Percentiles rank a stretch among this genome's conserved stretches.
phyloP scores from a whole-genome alignment of 2,113 vertebrate genomes.

The Pyrgilauda ruficollis region DNA sequence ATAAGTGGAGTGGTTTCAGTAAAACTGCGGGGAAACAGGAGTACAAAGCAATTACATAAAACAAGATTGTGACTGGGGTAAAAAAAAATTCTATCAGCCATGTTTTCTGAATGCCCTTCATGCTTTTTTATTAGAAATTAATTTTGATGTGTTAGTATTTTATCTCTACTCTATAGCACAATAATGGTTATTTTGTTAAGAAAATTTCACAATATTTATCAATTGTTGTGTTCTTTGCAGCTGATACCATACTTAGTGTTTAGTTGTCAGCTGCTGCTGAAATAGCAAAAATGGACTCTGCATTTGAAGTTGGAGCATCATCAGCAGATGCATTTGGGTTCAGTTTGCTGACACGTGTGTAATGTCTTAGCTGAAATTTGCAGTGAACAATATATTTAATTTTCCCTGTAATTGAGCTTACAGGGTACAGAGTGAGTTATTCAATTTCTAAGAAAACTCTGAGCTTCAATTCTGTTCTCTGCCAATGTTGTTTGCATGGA shows the following conservation, averaged over 20 bases:
- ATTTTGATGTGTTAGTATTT: neutral
- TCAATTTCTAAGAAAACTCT: neutral
- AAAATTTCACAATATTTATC: neutral
- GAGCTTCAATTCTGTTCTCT: neutral
- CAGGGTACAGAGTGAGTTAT: neutral
- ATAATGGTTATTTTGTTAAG: neutral
- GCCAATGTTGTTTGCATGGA: neutral
- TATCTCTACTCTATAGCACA: neutral
- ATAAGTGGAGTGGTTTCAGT: neutral
- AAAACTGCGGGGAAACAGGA: neutral
- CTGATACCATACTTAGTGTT: neutral
- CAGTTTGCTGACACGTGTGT: neutral
- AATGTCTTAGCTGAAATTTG: neutral
- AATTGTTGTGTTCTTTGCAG: neutral
- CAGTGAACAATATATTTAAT: neutral
- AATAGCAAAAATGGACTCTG: neutral
- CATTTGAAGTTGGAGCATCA: neutral
- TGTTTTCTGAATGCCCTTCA: neutral
- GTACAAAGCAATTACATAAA: neutral
- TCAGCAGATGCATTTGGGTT: neutral
- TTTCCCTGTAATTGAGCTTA: neutral
- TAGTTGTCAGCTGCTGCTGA: neutral
- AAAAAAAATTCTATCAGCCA: rapidly evolving
- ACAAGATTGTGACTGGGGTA: neutral
- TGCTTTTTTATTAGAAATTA: neutral